Conservation (phyloP, 2,113 vertebrate genomes). For the Sarotherodon lohbergeri region DNA sequence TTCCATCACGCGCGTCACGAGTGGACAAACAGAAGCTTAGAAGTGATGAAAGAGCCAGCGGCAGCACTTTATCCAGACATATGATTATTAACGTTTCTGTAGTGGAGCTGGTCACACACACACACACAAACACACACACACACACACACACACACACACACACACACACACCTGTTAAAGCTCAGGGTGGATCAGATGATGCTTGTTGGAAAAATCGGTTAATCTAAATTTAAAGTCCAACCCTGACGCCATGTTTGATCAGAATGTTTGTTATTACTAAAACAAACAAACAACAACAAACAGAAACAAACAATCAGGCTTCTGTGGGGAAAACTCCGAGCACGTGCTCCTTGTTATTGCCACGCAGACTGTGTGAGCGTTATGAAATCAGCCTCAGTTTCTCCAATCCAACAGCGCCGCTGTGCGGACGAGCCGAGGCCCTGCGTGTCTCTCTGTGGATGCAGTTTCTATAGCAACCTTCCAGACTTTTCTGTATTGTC, state of each 20-base stretch:
- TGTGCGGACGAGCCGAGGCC: slow-evolving; percentile 34
- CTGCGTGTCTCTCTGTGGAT: slow-evolving; percentile 45
- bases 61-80: slow-evolving; percentile 55
- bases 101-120: background rate
- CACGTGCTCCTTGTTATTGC: background rate
- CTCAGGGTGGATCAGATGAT: background rate
- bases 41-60: background rate
- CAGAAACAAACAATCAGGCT: background rate
- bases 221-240: background rate
- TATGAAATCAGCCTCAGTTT: background rate
- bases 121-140: background rate
- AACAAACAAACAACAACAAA: background rate
- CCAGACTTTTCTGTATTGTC: slow-evolving; percentile 72
- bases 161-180: background rate
- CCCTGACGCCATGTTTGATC: background rate
- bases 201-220: background rate
- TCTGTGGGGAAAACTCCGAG: background rate
- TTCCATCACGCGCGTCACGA: slow-evolving; percentile 42
- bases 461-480: slow-evolving; percentile 90
- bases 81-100: background rate
- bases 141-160: background rate
- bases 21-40: background rate
- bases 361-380: background rate
- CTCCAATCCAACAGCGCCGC: slow-evolving; percentile 62
- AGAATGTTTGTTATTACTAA: background rate